A percentile compares a stretch with the other conserved stretches of the same genome.
phyloP scores from a whole-genome alignment of 2,113 vertebrate genomes.

The Glaucidium brasilianum region DNA sequence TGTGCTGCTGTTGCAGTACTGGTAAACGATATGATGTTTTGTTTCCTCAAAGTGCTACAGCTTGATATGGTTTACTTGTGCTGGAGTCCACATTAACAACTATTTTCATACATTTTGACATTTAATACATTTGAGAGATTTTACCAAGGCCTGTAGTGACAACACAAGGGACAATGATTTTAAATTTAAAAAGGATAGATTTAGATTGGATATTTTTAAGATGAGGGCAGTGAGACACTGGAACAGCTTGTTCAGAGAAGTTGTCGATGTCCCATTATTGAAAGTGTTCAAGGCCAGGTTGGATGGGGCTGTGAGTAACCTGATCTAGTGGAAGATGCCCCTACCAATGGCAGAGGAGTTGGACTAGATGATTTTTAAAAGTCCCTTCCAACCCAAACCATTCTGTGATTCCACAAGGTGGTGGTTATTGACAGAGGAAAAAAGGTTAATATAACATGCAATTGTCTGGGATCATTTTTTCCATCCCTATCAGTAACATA shows the following conservation, averaged over 20 bases:
- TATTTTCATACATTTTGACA: background rate
- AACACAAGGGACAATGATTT: background rate
- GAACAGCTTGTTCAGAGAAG: background rate
- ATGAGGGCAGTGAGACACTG: background rate
- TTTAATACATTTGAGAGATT: background rate
- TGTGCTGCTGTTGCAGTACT: background rate
- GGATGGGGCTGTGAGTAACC: background rate
- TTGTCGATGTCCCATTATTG: background rate
- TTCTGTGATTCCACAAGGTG: background rate
- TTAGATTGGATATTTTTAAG: background rate
- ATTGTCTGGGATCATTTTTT: background rate
- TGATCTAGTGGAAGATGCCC: background rate
- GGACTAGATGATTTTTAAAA: background rate
- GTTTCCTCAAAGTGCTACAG: background rate
- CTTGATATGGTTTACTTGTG: background rate
- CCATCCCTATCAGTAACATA: background rate
- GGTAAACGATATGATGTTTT: background rate
- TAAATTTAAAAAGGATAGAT: background rate
- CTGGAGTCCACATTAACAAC: background rate
- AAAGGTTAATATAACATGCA: background rate
- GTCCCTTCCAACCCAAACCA: background rate
- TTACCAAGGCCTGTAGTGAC: background rate
- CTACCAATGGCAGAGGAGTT: background rate
- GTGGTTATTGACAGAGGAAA: background rate
- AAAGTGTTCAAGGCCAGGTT: background rate